phyloP scores from a whole-genome alignment of 2,113 vertebrate species.

The Xerus inauris region DNA sequence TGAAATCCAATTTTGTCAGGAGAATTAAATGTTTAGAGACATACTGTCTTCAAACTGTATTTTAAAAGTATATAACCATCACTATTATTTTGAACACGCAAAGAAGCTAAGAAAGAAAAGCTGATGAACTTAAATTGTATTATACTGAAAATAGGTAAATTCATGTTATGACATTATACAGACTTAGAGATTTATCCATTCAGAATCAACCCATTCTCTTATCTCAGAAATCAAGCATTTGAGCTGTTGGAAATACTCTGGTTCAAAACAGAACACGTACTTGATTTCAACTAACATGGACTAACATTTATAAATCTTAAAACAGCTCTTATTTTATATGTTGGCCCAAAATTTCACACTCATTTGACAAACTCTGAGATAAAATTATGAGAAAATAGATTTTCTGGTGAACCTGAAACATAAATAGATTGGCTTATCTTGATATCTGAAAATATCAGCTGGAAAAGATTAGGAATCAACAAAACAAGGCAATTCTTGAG shows the following conservation, averaged over 20 bases:
- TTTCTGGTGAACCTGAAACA: neutral
- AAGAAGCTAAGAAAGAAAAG: neutral
- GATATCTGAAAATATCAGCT: neutral
- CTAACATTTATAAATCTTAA: neutral
- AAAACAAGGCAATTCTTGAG: neutral
- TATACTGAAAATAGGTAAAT: neutral
- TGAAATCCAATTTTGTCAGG: neutral
- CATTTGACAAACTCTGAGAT: neutral
- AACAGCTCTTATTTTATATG: neutral
- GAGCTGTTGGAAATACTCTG: neutral
- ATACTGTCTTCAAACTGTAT: neutral
- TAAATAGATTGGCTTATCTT: neutral
- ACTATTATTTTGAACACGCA: neutral
- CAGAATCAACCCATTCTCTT: neutral
- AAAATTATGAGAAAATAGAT: neutral
- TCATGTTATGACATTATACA: neutral
- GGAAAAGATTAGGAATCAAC: neutral
- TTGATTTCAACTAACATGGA: neutral
- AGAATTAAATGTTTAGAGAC: neutral
- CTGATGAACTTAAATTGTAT: neutral
- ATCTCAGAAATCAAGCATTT: neutral
- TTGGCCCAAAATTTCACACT: neutral
- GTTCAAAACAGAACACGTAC: neutral
- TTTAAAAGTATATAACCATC: neutral
- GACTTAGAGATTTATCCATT: neutral